Conservation (phyloP, 2,888 invertebrate species). For the Tetragnatha montana region DNA sequence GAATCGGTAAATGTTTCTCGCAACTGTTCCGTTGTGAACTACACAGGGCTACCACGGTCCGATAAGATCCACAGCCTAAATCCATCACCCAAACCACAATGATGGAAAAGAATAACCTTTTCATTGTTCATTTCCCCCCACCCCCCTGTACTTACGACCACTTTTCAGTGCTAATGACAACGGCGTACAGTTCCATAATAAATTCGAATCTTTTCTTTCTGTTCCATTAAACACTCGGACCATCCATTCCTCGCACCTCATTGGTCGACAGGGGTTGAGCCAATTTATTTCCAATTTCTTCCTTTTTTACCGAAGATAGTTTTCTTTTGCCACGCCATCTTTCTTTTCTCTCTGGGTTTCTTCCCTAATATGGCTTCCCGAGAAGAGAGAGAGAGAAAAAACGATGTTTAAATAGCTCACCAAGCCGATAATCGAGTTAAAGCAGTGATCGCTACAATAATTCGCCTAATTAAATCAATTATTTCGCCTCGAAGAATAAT, state of each 20-base stretch:
- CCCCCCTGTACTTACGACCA: constrained; percentile 38
- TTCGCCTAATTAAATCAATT: constrained; percentile 64
- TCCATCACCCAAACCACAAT: constrained; percentile 6
- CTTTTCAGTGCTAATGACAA: constrained; percentile 48
- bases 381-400: background rate
- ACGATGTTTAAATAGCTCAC: constrained; percentile 47
- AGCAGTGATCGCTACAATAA: constrained; percentile 59
- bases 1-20: too few relatives aligned
- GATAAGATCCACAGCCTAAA: background rate
- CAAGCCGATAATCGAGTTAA: constrained; percentile 58
- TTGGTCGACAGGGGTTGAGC: constrained; percentile 46
- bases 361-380: constrained; percentile 18
- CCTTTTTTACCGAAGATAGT: background rate
- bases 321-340: constrained; percentile 21
- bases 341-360: constrained; percentile 10
- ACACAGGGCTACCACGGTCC: too few relatives aligned
- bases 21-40: too few relatives aligned
- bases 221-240: constrained; percentile 50
- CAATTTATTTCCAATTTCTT: constrained; percentile 58
- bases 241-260: constrained; percentile 60
- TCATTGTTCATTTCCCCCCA: background rate
- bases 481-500: constrained; percentile 39
- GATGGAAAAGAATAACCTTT: constrained; percentile 9
- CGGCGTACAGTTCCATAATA: constrained; percentile 44
- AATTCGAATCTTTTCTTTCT: constrained; percentile 52